Conservation (phyloP, 1,140 invertebrate genomes). For the Hyposmocoma kahamanoa region DNA sequence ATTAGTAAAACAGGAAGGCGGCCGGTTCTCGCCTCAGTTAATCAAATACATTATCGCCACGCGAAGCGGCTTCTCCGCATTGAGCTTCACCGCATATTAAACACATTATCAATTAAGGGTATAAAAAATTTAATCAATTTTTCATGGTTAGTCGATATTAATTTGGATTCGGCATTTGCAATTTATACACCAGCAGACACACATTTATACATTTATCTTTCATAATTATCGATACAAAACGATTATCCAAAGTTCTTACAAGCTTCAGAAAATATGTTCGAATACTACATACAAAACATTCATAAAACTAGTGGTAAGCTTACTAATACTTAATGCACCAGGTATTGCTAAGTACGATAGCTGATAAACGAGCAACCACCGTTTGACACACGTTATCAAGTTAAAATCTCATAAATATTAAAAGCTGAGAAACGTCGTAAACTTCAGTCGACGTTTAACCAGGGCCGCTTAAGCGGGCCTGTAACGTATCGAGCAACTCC, state of each 20-base stretch:
- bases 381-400: conserved; percentile 3
- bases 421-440: neutral
- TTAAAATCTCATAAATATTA: conserved; percentile 4
- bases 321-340: neutral
- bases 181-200: no score
- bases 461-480: neutral
- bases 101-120: neutral
- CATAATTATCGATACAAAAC: no score
- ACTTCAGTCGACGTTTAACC: neutral
- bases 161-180: neutral
- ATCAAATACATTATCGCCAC: conserved; percentile 30
- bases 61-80: neutral
- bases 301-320: no score
- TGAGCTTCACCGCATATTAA: neutral
- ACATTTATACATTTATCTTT: no score
- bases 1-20: conserved; percentile 26
- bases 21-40: conserved; percentile 29
- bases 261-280: no score
- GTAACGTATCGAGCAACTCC: conserved; percentile 3
- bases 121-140: neutral
- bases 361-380: neutral
- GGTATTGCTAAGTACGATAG: neutral
- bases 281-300: no score
- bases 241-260: no score
- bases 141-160: neutral